Percentiles rank a stretch among this genome's conserved stretches.
Evolutionary conservation across 2,113 vertebrate genomes (phyloP).

Genomic region (Mus musculus): GRCm39 chr12:102206001-102206500

Average conservation of each 20-base stretch:
- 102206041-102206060: too few species aligned
- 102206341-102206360: background rate
- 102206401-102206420: background rate
- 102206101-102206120: background rate
- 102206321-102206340: background rate
- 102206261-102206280: background rate
- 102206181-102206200: background rate
- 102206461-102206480: background rate
- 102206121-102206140: background rate
- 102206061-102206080: background rate
- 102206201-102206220: background rate
- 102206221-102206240: background rate
- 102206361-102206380: background rate
- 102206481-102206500: too few species aligned
- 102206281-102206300: background rate
- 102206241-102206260: background rate
- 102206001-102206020: background rate
- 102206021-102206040: background rate
- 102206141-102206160: background rate
- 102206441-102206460: background rate
- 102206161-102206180: fast-evolving
- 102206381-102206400: background rate
- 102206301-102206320: background rate
- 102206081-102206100: background rate
- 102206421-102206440: background rate